Conservation (phyloP, 2,888 invertebrate genomes). For the Stenichneumon culpator region DNA sequence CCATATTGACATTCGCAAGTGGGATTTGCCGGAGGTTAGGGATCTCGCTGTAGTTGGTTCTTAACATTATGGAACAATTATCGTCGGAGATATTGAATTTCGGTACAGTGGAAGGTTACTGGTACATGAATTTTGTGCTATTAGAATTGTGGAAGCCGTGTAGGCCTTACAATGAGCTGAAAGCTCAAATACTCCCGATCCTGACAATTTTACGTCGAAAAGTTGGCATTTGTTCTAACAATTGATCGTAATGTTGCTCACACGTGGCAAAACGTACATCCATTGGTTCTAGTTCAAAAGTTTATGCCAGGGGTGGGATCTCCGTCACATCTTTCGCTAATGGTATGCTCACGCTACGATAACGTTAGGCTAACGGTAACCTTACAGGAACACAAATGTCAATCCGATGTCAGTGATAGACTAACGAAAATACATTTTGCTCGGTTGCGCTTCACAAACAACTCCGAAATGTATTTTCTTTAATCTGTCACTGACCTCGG, state of each 20-base stretch:
- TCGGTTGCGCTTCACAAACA: no score
- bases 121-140: background rate
- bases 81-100: conserved; percentile 7
- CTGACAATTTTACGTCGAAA: conserved; percentile 7
- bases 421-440: no score
- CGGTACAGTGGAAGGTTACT: background rate
- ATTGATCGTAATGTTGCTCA: conserved; percentile 4
- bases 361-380: no score
- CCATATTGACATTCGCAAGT: conserved; percentile 31
- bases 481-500: no score
- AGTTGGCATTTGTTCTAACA: conserved; percentile 16
- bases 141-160: background rate
- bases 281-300: conserved; percentile 7
- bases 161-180: conserved; percentile 8
- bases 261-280: conserved; percentile 4
- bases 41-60: background rate
- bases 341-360: no score
- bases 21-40: conserved; percentile 13
- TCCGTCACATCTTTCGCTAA: no score
- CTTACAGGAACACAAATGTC: no score
- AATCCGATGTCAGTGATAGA: no score
- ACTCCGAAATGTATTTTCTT: no score
- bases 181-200: background rate
- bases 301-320: no score
- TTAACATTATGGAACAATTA: background rate